These are phyloP conservation scores for Cyprinodon diabolis DNA, from an alignment of 2,797 vertebrate species.

Conservation along the genomic window DNA sequence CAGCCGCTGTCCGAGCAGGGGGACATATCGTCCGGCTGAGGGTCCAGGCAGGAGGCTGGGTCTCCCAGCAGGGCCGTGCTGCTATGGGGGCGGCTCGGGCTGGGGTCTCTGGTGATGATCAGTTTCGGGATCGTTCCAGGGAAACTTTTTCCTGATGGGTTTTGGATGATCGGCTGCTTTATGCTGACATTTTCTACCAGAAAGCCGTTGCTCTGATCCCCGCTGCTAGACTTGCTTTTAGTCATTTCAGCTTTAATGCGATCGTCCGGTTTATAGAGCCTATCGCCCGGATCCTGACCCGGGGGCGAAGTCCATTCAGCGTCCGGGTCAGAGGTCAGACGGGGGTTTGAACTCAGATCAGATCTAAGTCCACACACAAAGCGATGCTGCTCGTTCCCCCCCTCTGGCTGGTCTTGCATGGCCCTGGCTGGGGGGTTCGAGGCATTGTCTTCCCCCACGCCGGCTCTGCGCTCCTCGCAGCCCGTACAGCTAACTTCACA, in stretches of 20 bases:
- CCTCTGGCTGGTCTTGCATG: conserved; percentile 77
- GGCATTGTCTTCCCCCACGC: conserved; percentile 71
- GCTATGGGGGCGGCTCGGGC: conserved; percentile 51
- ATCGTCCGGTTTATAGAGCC: neutral
- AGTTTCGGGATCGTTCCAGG: conserved; percentile 85
- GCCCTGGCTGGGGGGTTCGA: conserved; percentile 64
- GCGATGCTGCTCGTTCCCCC: conserved; percentile 40
- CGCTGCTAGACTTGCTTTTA: conserved; percentile 40
- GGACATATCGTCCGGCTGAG: conserved; percentile 77
- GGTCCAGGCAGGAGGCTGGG: conserved; percentile 58
- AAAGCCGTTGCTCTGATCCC: conserved; percentile 18
- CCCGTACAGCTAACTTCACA: conserved; percentile 52
- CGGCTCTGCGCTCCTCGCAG: conserved; percentile 49
- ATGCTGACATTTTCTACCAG: neutral
- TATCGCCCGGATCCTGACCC: conserved; percentile 19
- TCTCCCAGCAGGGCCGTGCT: conserved; percentile 29
- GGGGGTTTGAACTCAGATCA: conserved; percentile 13
- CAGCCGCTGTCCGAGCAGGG: conserved; percentile 86
- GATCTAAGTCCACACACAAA: conserved; percentile 19
- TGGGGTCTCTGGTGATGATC: conserved; percentile 87
- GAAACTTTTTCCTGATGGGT: conserved; percentile 49
- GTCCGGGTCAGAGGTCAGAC: conserved; percentile 34
- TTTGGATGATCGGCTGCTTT: conserved; percentile 10
- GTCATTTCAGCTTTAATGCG: conserved; percentile 54
- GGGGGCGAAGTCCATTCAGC: conserved; percentile 41